Conservation (phyloP, 2,113 vertebrate genomes). For the Bubo bubo region DNA sequence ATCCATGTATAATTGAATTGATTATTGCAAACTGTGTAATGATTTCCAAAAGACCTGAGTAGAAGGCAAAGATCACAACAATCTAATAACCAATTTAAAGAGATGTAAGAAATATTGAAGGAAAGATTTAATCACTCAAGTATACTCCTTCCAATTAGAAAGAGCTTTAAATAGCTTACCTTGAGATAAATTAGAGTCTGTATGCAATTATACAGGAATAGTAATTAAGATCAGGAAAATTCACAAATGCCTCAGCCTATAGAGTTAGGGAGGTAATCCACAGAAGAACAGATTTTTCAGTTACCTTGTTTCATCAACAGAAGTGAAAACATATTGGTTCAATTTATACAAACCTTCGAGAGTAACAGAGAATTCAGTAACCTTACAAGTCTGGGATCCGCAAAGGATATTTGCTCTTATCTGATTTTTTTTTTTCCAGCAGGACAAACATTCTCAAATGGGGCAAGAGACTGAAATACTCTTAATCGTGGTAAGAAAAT, state of each 20-base stretch:
- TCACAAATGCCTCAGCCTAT: constrained; percentile 17
- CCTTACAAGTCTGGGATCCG: background rate
- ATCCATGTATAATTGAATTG: constrained; percentile 64
- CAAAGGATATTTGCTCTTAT: background rate
- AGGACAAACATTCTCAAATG: background rate
- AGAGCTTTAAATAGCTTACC: constrained; percentile 71
- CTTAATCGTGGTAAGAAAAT: background rate
- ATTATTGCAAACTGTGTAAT: constrained; percentile 65
- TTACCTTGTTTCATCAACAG: background rate
- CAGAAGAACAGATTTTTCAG: background rate
- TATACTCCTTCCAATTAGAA: constrained; percentile 61
- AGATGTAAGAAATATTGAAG: constrained; percentile 65
- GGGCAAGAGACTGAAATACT: background rate
- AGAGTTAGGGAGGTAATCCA: background rate
- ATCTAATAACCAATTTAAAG: constrained; percentile 54
- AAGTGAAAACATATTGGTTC: background rate
- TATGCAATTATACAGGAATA: constrained; percentile 57
- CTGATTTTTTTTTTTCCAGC: background rate
- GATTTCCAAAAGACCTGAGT: constrained; percentile 54
- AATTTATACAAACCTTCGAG: background rate
- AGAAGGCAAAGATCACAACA: constrained; percentile 64
- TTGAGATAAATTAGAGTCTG: constrained; percentile 51
- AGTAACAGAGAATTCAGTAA: background rate
- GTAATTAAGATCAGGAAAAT: constrained; percentile 65
- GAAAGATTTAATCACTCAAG: constrained; percentile 64